Base-by-base conservation (phyloP, 2,113 vertebrate species). In the Oryzias melastigma region DNA sequence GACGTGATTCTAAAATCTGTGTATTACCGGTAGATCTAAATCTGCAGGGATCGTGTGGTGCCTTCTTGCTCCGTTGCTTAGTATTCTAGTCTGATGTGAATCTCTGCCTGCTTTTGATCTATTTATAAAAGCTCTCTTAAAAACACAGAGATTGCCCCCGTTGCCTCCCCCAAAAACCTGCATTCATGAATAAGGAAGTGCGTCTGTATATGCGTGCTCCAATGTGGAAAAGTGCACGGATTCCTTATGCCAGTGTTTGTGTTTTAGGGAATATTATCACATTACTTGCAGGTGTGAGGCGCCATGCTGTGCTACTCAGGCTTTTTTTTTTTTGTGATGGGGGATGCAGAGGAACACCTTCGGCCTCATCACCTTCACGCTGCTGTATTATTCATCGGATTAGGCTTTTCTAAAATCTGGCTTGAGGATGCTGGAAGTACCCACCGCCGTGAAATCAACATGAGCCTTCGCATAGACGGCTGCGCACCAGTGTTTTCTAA, bases 81-180 rank as follows among this genome's bases (percentile, higher is more conserved):
- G 65, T 80, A 71, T 73, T 84, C 77, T 74, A 70, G 63, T 70
- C 62, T 67, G 69, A 77, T 78, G 47, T 65, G 51, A 70, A 68
- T 77, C 56, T 78, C 29, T 62, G 19, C 47, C 77, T 81, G 74
- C 78, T 65, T 85, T 82, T 87, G 74, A 87, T 85, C 80, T 87
- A 86, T 85, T 85, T 81, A 82, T 82, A 75, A 82, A n/a, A 75
- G 45, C 52, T 47, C 44, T 69, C 49, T 61, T 57, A 69, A 71
- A 86, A 87, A 68, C 58, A 58, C 61, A 75, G 63, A 78, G 52
- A 71, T 77, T 59, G 44, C 80, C 76, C 66, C 58, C 1, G 65
- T 59, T 56, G 62, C 65, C 62, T 44, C 35, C 60, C 64, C 59
- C 43, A 62, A 70, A 82, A 78, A 72, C 62, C 69, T 62, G 64